These are phyloP conservation scores for Yponomeuta cagnagella DNA, from an alignment of 2,888 invertebrate genomes.

Conservation along the genomic window DNA sequence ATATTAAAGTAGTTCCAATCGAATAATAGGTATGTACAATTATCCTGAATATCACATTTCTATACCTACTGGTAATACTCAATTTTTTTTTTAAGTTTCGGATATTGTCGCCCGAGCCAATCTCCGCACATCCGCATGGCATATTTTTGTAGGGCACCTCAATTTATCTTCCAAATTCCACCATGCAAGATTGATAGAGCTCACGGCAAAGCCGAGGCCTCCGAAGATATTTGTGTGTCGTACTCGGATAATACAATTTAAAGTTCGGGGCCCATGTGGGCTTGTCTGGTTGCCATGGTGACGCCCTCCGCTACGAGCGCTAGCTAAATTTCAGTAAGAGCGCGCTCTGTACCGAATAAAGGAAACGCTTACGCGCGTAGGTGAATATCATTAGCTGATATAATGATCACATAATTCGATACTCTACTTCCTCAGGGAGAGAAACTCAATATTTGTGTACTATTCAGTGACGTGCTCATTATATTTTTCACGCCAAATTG, in stretches of 20 bases:
- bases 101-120: not conserved
- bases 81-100: not conserved
- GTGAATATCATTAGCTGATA: slow-evolving; percentile 70
- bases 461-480: too few relatives aligned
- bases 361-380: slow-evolving; percentile 68
- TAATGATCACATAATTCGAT: slow-evolving; percentile 31
- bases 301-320: slow-evolving; percentile 54
- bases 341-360: slow-evolving; percentile 58
- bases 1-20: not conserved
- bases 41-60: too few relatives aligned
- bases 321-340: slow-evolving; percentile 62
- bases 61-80: too few relatives aligned
- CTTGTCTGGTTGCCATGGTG: slow-evolving; percentile 64
- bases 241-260: slow-evolving; percentile 67
- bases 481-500: too few relatives aligned
- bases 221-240: slow-evolving; percentile 53
- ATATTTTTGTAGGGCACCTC: slow-evolving; percentile 23
- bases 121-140: slow-evolving; percentile 2
- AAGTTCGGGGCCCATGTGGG: slow-evolving; percentile 71
- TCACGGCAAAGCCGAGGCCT: slow-evolving; percentile 27
- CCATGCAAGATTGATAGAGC: slow-evolving; percentile 41
- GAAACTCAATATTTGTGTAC: not conserved
- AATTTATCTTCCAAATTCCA: slow-evolving; percentile 26
- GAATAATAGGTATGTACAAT: not conserved
- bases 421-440: slow-evolving; percentile 21